A percentile compares a stretch with the other conserved stretches of the same genome.
These are phyloP conservation scores for Hipposideros armiger DNA, from an alignment of 2,113 vertebrate genomes.

Conservation along the genomic window DNA sequence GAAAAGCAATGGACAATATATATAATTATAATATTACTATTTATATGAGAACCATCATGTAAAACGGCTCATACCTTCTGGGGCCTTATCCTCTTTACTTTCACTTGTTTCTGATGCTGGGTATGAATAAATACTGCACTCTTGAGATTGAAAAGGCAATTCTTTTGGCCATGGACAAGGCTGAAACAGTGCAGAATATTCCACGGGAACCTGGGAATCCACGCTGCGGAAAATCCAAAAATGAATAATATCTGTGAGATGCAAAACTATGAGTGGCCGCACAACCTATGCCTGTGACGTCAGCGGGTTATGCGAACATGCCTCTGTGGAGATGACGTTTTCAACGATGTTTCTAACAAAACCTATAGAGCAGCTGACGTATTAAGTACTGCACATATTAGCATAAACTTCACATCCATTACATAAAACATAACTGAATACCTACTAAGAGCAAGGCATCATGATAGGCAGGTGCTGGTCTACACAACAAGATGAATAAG, in stretches of 20 bases:
- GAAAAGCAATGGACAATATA: not conserved
- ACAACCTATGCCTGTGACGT: accelerated
- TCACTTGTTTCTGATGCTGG: not conserved
- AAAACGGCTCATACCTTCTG: constrained; percentile 50
- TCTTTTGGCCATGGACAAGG: constrained; percentile 13
- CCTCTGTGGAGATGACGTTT: not conserved
- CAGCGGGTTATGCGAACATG: not conserved
- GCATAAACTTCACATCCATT: not conserved
- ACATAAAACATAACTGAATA: not conserved
- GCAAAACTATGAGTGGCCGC: too few relatives aligned
- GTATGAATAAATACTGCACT: not conserved
- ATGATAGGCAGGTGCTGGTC: not conserved
- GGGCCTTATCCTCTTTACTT: accelerated
- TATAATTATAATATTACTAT: not conserved
- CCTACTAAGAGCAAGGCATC: not conserved
- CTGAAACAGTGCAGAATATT: not conserved
- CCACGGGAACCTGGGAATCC: not conserved
- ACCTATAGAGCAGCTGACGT: not conserved
- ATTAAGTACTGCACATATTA: not conserved
- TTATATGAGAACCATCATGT: not conserved
- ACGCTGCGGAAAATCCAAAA: constrained; percentile 32
- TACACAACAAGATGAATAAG: too few relatives aligned
- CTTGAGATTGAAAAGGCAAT: not conserved
- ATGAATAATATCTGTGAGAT: not conserved
- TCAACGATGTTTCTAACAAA: not conserved